Percentiles rank a stretch among this genome's conserved stretches.
phyloP scores from a whole-genome alignment of 2,113 vertebrate genomes.

The Halichoerus grypus region DNA sequence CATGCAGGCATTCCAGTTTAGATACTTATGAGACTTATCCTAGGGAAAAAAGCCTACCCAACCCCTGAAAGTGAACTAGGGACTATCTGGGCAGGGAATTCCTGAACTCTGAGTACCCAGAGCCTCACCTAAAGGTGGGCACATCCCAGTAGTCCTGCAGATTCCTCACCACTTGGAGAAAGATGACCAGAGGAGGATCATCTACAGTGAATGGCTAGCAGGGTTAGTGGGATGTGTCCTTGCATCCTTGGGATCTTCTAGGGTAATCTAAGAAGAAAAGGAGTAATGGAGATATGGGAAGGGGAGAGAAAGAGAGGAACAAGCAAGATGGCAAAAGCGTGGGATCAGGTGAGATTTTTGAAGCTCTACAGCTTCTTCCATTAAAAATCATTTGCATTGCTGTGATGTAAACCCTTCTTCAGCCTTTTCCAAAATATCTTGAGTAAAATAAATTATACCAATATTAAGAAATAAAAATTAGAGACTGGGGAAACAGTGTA shows the following conservation, averaged over 20 bases:
- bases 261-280: not conserved
- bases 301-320: not conserved
- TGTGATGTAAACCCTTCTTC: not conserved
- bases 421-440: not conserved
- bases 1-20: not conserved
- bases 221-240: not conserved
- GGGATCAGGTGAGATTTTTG: not conserved
- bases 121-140: not conserved
- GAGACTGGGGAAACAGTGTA: not conserved
- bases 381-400: not conserved
- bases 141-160: not conserved
- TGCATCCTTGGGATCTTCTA: not conserved
- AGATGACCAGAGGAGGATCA: not conserved
- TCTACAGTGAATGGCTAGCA: not conserved
- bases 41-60: not conserved
- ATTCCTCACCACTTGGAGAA: not conserved
- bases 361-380: not conserved
- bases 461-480: not conserved
- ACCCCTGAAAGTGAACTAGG: not conserved
- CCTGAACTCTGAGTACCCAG: not conserved
- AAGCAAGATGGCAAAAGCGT: not conserved
- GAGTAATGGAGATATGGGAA: not conserved
- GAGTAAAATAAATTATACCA: not conserved
- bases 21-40: not conserved
- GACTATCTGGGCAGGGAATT: not conserved